Percentiles rank a stretch among this genome's conserved stretches.
phyloP scores from a whole-genome alignment of 2,113 vertebrate species.

The Oriolus oriolus region DNA sequence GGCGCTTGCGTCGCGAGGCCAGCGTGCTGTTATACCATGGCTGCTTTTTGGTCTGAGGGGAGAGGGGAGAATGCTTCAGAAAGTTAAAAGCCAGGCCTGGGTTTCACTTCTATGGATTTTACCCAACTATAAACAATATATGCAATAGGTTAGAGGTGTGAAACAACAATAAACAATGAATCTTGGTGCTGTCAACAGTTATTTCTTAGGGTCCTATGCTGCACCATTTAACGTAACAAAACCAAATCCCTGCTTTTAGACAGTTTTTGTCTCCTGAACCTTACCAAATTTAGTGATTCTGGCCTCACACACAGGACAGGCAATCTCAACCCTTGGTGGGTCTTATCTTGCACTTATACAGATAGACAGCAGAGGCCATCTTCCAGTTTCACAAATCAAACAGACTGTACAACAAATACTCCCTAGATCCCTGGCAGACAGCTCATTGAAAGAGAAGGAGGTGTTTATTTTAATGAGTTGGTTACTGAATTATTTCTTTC shows the following conservation, averaged over 20 bases:
- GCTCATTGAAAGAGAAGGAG: not conserved
- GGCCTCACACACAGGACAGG: not conserved
- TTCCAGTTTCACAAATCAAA: not conserved
- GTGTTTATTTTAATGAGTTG: not conserved
- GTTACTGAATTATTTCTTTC: not conserved
- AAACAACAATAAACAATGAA: not conserved
- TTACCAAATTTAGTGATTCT: not conserved
- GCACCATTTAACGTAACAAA: not conserved
- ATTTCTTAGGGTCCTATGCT: not conserved
- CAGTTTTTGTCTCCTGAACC: not conserved
- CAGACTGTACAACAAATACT: not conserved
- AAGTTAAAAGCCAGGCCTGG: not conserved
- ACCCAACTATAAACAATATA: not conserved
- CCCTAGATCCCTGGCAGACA: not conserved
- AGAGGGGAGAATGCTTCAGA: conserved; percentile 1
- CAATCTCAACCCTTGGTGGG: not conserved
- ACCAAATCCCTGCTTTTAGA: not conserved
- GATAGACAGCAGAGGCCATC: not conserved
- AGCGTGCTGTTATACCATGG: conserved; percentile 96
- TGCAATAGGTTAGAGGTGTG: not conserved
- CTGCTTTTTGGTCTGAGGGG: conserved; percentile 89
- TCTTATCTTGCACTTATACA: not conserved
- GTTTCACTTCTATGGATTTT: not conserved
- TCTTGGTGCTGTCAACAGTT: not conserved
- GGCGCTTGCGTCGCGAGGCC: conserved; percentile 90